phyloP scores from a whole-genome alignment of 2,888 invertebrate species.

The Piscicola geometra region DNA sequence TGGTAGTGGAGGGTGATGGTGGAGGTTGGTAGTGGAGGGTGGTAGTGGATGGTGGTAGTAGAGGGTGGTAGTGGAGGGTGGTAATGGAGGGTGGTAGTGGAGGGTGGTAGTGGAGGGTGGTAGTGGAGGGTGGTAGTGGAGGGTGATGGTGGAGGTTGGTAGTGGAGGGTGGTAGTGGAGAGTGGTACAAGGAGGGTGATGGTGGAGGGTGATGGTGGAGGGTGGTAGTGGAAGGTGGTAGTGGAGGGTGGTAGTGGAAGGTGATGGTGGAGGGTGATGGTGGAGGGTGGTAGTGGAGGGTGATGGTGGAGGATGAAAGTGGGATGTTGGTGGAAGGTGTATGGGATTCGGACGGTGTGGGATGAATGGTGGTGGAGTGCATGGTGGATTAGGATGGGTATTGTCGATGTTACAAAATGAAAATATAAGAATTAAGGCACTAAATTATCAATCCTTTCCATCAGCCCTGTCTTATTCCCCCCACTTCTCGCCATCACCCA shows the following conservation, averaged over 20 bases:
- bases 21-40: conserved; percentile 31
- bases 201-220: conserved; percentile 4
- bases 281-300: conserved; percentile 32
- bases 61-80: conserved; percentile 35
- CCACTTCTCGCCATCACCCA: too few relatives aligned
- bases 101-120: not conserved
- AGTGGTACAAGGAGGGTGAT: not conserved
- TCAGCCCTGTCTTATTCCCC: too few relatives aligned
- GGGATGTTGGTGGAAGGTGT: not conserved
- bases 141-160: conserved; percentile 32
- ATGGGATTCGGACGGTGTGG: too few relatives aligned
- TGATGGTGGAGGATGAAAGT: not conserved
- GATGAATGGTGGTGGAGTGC: too few relatives aligned
- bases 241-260: conserved; percentile 37
- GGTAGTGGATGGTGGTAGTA: conserved; percentile 38
- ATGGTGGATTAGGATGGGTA: too few relatives aligned
- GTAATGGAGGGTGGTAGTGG: conserved; percentile 3
- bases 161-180: conserved; percentile 38
- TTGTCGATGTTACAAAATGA: too few relatives aligned
- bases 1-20: not conserved
- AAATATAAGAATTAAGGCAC: too few relatives aligned
- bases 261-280: conserved; percentile 38
- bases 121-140: not conserved
- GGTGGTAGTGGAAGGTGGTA: conserved; percentile 27
- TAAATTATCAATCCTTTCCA: too few relatives aligned